A percentile compares a stretch with the other conserved stretches of the same genome.
These are phyloP conservation scores for Neoscelio sp. DNA, from an alignment of 2,888 invertebrate genomes.

Conservation along the genomic window DNA sequence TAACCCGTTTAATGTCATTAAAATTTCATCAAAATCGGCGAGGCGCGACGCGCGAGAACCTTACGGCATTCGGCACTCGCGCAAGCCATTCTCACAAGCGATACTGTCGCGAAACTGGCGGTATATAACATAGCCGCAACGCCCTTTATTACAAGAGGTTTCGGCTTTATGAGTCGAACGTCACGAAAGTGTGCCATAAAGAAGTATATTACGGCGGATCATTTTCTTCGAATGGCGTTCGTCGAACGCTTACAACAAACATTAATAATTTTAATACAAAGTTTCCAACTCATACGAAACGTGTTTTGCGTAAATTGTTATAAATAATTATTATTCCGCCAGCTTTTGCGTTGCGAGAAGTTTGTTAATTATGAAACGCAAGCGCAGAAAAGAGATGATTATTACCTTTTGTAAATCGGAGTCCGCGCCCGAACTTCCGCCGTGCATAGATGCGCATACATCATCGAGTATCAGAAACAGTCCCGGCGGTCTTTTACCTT, in stretches of 20 bases:
- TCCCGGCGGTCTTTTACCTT: constrained; percentile 86
- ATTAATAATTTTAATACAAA: too few species aligned
- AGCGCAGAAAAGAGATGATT: constrained; percentile 21
- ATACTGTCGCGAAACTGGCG: constrained; percentile 2
- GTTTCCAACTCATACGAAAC: too few species aligned
- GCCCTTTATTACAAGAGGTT: constrained; percentile 22
- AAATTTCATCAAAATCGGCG: constrained; percentile 29
- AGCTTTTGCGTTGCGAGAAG: background rate
- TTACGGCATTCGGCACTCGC: background rate
- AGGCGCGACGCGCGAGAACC: background rate
- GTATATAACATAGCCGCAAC: constrained; percentile 8
- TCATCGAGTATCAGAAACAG: constrained; percentile 88
- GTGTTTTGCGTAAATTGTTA: too few species aligned
- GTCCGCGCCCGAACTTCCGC: constrained; percentile 87
- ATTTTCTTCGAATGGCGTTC: constrained; percentile 3
- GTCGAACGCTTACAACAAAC: too few species aligned
- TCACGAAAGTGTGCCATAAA: constrained; percentile 24
- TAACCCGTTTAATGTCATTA: too few species aligned
- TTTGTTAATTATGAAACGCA: constrained; percentile 38
- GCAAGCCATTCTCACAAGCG: constrained; percentile 4
- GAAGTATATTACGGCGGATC: constrained; percentile 2
- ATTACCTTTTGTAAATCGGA: constrained; percentile 84
- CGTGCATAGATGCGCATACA: constrained; percentile 88
- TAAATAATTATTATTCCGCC: too few species aligned
- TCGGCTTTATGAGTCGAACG: constrained; percentile 12